phyloP scores from a whole-genome alignment of 2,113 vertebrate genomes.

The Caranx ignobilis region DNA sequence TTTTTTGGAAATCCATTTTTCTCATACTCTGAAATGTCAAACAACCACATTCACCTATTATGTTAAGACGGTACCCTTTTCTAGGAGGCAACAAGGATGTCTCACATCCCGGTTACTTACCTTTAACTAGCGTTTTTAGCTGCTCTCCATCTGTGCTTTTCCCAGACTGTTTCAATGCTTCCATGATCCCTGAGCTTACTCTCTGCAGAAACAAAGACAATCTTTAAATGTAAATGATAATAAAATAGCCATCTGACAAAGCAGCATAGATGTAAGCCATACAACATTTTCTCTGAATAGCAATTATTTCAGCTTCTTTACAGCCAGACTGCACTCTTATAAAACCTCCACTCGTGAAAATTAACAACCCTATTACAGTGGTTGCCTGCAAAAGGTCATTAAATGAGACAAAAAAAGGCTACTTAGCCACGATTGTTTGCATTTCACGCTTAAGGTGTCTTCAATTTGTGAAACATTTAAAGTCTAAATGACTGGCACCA shows the following conservation, averaged over 20 bases:
- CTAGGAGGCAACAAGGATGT: neutral
- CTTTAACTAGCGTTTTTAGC: constrained; percentile 90
- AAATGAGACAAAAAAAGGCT: neutral
- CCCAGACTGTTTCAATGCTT: constrained; percentile 86
- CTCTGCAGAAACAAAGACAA: constrained; percentile 84
- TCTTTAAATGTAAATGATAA: neutral
- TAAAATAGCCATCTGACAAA: neutral
- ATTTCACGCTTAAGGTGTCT: constrained; percentile 2
- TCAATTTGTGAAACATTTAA: neutral
- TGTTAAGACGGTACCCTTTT: neutral
- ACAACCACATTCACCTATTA: neutral
- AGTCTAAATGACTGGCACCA: neutral
- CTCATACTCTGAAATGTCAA: constrained; percentile 88
- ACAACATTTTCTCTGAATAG: neutral
- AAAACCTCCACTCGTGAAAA: constrained; percentile 6
- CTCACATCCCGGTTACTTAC: constrained; percentile 74
- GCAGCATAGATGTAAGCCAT: neutral
- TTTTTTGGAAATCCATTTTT: constrained; percentile 87
- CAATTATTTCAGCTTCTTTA: neutral
- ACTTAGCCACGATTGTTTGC: neutral
- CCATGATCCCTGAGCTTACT: constrained; percentile 87
- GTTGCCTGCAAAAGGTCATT: constrained; percentile 4
- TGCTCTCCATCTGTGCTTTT: constrained; percentile 87
- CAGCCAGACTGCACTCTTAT: neutral
- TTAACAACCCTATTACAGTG: neutral